A percentile compares a stretch with the other conserved stretches of the same genome.
Conservation (phyloP, 1,140 invertebrate genomes). For the Polypedilum pembai region DNA sequence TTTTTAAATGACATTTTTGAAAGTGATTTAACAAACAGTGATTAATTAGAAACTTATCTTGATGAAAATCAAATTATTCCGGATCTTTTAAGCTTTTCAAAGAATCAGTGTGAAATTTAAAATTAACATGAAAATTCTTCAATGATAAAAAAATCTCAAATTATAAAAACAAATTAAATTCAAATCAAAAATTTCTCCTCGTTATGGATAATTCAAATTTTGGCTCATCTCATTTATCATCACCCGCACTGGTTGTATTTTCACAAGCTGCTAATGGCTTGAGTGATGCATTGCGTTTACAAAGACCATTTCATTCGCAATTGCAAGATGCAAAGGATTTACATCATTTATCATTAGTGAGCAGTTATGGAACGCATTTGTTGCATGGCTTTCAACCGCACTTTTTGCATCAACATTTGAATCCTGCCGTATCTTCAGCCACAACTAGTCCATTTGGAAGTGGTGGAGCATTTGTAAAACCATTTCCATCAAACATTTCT, state of each 20-base stretch:
- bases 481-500: constrained; percentile 42
- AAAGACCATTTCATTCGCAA: constrained; percentile 35
- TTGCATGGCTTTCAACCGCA: constrained; percentile 42
- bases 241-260: constrained; percentile 30
- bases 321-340: constrained; percentile 45
- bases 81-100: too few relatives aligned
- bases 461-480: constrained; percentile 40
- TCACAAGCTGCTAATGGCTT: constrained; percentile 30
- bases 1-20: too few relatives aligned
- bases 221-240: constrained; percentile 30
- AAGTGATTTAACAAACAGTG: too few relatives aligned
- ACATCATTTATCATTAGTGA: constrained; percentile 45
- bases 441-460: constrained; percentile 40
- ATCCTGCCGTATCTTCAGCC: constrained; percentile 40
- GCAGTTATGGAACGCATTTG: constrained; percentile 41
- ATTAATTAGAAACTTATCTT: too few relatives aligned
- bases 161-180: too few relatives aligned
- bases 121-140: not conserved
- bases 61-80: too few relatives aligned
- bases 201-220: constrained; percentile 29
- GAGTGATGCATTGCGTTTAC: constrained; percentile 30
- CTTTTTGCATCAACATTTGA: constrained; percentile 40
- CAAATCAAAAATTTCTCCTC: too few relatives aligned
- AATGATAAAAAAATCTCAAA: too few relatives aligned
- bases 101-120: too few relatives aligned